phyloP scores from a whole-genome alignment of 2,888 invertebrate genomes.

The Minunthozetes semirufus region DNA sequence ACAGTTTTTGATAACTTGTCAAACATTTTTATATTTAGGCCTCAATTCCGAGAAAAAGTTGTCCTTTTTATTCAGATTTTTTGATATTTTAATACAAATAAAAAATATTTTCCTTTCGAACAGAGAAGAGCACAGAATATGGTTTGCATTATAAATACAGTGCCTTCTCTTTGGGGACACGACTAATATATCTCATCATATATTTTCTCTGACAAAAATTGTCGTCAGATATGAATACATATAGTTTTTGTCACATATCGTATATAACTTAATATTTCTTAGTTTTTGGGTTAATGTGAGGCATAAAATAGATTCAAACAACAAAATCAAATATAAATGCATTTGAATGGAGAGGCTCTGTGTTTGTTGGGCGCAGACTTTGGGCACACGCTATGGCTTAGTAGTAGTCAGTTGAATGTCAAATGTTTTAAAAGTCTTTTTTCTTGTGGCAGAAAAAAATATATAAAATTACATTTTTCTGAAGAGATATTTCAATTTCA shows the following conservation, averaged over 20 bases:
- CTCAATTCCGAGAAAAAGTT: no score
- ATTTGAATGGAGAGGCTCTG: background rate
- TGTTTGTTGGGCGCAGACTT: background rate
- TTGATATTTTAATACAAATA: no score
- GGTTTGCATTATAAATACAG: background rate
- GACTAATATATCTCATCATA: background rate
- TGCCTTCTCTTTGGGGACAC: no score
- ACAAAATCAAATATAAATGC: background rate
- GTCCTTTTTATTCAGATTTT: no score
- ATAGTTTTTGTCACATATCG: background rate
- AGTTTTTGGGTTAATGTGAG: background rate
- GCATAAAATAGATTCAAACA: background rate
- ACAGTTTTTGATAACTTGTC: no score
- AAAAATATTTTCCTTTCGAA: no score
- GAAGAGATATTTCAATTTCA: constrained; percentile 1
- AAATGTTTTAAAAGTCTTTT: background rate
- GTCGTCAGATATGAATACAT: background rate
- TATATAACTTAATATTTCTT: background rate
- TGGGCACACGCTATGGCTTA: constrained; percentile 2
- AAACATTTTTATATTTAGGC: no score
- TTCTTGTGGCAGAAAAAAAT: background rate
- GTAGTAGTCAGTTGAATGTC: background rate
- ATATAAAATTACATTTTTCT: constrained; percentile 12
- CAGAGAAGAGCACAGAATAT: background rate
- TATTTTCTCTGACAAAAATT: background rate